Percentiles rank a stretch among this genome's conserved stretches.
Conservation (phyloP, 2,888 invertebrate species). For the Pachliopta kotzebuea region DNA sequence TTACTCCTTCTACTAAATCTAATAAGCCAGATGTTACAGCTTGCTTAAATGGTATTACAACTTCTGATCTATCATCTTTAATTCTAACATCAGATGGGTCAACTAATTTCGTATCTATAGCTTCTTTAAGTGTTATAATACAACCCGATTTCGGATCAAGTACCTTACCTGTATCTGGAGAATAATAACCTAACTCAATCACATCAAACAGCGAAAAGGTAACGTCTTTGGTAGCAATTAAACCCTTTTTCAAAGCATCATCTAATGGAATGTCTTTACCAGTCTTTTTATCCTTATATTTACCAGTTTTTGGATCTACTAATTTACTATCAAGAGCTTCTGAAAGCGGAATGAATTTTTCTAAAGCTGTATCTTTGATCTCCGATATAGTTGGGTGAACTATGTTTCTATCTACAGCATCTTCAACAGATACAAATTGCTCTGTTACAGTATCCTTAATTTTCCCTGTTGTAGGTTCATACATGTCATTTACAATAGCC, state of each 20-base stretch:
- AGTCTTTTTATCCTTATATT: slow-evolving; percentile 86
- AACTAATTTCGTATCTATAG: slow-evolving; percentile 85
- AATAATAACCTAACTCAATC: slow-evolving; percentile 88
- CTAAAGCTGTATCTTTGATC: slow-evolving; percentile 87
- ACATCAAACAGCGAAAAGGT: slow-evolving; percentile 87
- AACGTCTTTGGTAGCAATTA: slow-evolving; percentile 86
- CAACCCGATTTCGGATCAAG: slow-evolving; percentile 89
- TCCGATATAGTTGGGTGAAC: slow-evolving; percentile 90
- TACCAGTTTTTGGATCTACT: slow-evolving; percentile 85
- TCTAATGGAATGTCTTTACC: slow-evolving; percentile 85
- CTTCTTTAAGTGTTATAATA: slow-evolving; percentile 86
- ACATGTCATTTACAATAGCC: slow-evolving; percentile 85
- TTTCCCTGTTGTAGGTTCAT: slow-evolving; percentile 85
- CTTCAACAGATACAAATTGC: slow-evolving; percentile 85
- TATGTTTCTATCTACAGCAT: slow-evolving; percentile 89
- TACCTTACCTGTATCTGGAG: slow-evolving; percentile 86
- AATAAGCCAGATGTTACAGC: slow-evolving; percentile 86
- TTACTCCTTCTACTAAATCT: slow-evolving; percentile 84
- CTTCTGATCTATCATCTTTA: slow-evolving; percentile 85
- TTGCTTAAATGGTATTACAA: slow-evolving; percentile 83
- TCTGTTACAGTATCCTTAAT: slow-evolving; percentile 87
- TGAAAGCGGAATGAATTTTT: slow-evolving; percentile 85
- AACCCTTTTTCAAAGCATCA: slow-evolving; percentile 84
- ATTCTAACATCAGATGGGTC: slow-evolving; percentile 86
- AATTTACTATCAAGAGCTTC: slow-evolving; percentile 87